Base-by-base conservation (phyloP, 2,113 vertebrate species). In the Promerops cafer region DNA sequence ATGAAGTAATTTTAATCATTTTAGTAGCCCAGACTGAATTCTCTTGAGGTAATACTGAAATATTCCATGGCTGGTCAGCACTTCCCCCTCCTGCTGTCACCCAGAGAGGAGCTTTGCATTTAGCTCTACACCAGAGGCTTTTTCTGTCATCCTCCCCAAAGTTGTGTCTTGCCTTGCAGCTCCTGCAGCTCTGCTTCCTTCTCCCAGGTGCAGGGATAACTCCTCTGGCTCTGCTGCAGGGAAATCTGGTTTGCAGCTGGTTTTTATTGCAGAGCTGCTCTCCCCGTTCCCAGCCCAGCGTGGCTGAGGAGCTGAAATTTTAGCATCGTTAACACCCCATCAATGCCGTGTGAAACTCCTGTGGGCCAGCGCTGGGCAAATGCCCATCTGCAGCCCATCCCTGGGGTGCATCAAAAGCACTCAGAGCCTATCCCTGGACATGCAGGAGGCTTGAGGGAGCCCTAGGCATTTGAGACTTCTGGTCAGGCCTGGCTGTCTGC, bases 301-400 rank as follows among this genome's bases (percentile, higher is more conserved):
- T 31, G 52, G 64, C 45, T 47, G 27, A 42, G 89, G 78, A 50
- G 89, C 45, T 94, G 64, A 74, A 85, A 92, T 90, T 84, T 78
- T 27, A 87, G 66, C 90, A 47, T 94, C 75, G 17, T 91, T 87
- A 93, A 78, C 90, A 94, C 47, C 64, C 90, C 93, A 89, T 92
- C 77, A 83, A 28, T 87, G 72, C 28, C 15, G 10, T 24, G 59
- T 89, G 84, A 71, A 88, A 66, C 33, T 18, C 65, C 59, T 47
- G 57, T 54, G 66, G 37, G 80, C 50, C 76, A 30, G 15, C 16
- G 13, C 53, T 35, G 47, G 27, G 30, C 24, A 66, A 40, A 24
- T 9, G 35, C 52, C 86, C 84, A 17, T 42, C 91, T 96, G 95
- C 94, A 92, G 53, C 52, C 54, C 54, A 24, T 74, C 84, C 90